A percentile compares a stretch with the other conserved stretches of the same genome.
Conservation (phyloP, 2,888 invertebrate genomes). For the Siphlonurus alternatus region DNA sequence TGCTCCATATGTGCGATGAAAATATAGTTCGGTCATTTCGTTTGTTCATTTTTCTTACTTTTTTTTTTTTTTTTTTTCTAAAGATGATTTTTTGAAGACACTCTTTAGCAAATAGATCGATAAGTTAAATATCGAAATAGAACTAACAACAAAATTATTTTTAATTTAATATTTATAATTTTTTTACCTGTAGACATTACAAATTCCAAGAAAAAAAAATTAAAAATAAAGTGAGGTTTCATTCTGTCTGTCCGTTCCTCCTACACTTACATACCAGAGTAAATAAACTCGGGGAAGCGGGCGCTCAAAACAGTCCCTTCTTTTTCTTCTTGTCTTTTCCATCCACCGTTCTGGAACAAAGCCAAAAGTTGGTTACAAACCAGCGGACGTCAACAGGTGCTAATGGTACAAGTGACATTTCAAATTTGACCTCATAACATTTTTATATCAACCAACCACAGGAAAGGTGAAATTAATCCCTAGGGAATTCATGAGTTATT, state of each 20-base stretch:
- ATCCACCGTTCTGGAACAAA: slow-evolving; percentile 53
- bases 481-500: neutral
- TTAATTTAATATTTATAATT: neutral
- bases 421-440: neutral
- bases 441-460: neutral
- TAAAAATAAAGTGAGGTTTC: neutral
- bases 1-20: neutral
- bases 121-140: neutral
- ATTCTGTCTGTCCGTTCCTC: neutral
- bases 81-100: neutral
- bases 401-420: neutral
- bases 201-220: neutral
- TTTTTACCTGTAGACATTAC: too few relatives aligned
- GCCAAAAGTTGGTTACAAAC: slow-evolving; percentile 24
- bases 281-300: too few relatives aligned
- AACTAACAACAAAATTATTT: neutral
- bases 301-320: slow-evolving; percentile 68
- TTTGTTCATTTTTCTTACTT: neutral
- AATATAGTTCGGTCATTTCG: neutral
- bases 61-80: neutral
- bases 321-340: slow-evolving; percentile 82
- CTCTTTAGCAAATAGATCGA: neutral
- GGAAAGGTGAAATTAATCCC: neutral
- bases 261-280: too few relatives aligned
- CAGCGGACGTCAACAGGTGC: neutral